Evolutionary conservation across 2,113 vertebrate species (phyloP), one percentile per base, ranked within the genome.

Genomic region (Lota lota): DNA sequence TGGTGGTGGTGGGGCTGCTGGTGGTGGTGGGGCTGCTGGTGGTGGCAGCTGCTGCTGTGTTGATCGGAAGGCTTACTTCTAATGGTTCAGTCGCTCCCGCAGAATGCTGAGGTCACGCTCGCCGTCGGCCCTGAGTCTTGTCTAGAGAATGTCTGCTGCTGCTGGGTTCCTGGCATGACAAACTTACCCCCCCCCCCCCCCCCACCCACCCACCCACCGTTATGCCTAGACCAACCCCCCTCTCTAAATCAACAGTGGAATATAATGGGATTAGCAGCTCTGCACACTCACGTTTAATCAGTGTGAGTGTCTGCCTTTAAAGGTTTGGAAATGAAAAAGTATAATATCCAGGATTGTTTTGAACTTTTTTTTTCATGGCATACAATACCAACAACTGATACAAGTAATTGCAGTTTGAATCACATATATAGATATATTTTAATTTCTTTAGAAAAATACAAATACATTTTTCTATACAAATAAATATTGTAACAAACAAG

Each of bases 371-470:
- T 59, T 2, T 2, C 3, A 64, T 24, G 61, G 19, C 20, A 65
- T 53, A 64, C 14, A 80, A 51, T 21, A 69, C 69, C 4, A 22
- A 63, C 22, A 10, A 70, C 40, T 47, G 40, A 47, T 47, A 71
- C 36, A 69, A 59, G 5, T 54, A 53, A 75, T 81, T 70, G 72
- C 47, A 59, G 21, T 77, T 82, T 83, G 82, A 84, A 86, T 82
- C 16, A 69, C 40, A 47, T 47, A 12, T 47, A 14, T 12, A 11
- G 40, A 47, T 47, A 47, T 54, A 21, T 22, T 79, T 14, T 64
- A 63, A 79, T 70, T 72, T 81, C 73, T 84, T 89, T 89, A 88
- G 75, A 92, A 92, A 92, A 92, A 91, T 90, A 92, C 79, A 89
- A 88, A 90, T 68, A 14, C 12, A 75, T 85, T 79, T 87, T 20